Base-by-base conservation (phyloP, 2,888 invertebrate species). In the Blera fallax region DNA sequence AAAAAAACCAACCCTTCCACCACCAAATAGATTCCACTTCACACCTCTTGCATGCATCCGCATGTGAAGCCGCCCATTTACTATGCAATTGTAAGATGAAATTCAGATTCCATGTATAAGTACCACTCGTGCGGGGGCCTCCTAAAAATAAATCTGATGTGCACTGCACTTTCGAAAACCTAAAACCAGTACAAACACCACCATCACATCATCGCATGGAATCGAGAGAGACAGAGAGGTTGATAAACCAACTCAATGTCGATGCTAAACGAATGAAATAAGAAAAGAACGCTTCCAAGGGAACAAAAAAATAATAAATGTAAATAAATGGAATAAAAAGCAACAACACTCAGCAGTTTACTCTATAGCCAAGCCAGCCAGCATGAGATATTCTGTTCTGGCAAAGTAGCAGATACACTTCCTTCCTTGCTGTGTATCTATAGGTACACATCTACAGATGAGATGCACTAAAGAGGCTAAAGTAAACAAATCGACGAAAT, bases 221-320 rank as follows among this genome's bases (percentile, higher is more conserved):
- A 21, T 16, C 18, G n/a, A 76, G 43, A 43, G 10, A 16, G 43
- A 54, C 37, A 60, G 58, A 62, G 77, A 85, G 85, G 85, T 85
- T 85, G 80, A 85, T 81, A 85, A 85, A 81, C 85, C 81, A 72
- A 77, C 85, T 85, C 85, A 85, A 85, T 85, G 85, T 72, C 85
- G 84, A 67, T 70, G 67, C 73, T 84, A 69, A 67, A 65, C 81
- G 65, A 73, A 60, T 72, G 65, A 60, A 79, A 73, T 5, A 50
- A 67, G 43, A 50, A 14, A 50, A 70, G 62, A 69, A 48, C 80
- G 29, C 62, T 69, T 79, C 62, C 79, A 70, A 84, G 69, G 84
- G 80, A 76, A 80, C 21, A 60, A 81, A 85, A 81, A 85, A 81
- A 81, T 85, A 81, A 85, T 81, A 85, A 85, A 85, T 81, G 85